These are phyloP conservation scores for Geotrupes spiniger DNA, from an alignment of 2,888 invertebrate species.

Conservation along the genomic window DNA sequence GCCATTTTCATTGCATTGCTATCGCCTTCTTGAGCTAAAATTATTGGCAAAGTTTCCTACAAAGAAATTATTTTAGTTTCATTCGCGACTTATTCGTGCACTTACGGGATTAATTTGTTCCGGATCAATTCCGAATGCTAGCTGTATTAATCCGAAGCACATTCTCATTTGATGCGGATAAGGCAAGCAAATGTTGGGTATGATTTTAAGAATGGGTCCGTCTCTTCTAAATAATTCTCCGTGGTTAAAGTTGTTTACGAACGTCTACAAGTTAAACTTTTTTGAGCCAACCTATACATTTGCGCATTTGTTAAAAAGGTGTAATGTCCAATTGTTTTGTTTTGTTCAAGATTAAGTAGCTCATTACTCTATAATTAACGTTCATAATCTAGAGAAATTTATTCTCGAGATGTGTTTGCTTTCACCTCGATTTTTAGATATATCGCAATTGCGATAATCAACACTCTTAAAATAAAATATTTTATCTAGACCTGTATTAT, in stretches of 20 bases:
- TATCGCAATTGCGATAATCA: no score
- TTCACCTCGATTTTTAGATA: no score
- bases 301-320: no score
- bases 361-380: no score
- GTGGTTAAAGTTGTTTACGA: constrained; percentile 28
- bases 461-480: no score
- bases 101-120: constrained; percentile 29
- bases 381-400: no score
- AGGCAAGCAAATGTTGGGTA: constrained; percentile 22
- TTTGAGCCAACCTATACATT: no score
- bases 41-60: constrained; percentile 45
- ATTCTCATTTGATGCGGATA: constrained; percentile 26
- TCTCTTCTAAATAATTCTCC: constrained; percentile 28
- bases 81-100: neutral
- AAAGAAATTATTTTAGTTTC: constrained; percentile 1
- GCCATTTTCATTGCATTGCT: constrained; percentile 42
- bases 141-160: constrained; percentile 24
- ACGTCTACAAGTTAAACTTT: no score
- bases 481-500: no score
- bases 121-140: constrained; percentile 21
- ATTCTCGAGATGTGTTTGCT: no score
- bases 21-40: constrained; percentile 43
- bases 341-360: no score
- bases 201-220: constrained; percentile 10
- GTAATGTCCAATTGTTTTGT: no score